Evolutionary conservation across 2,888 invertebrate species (phyloP).

Genomic region (Achlya flavicornis): DNA sequence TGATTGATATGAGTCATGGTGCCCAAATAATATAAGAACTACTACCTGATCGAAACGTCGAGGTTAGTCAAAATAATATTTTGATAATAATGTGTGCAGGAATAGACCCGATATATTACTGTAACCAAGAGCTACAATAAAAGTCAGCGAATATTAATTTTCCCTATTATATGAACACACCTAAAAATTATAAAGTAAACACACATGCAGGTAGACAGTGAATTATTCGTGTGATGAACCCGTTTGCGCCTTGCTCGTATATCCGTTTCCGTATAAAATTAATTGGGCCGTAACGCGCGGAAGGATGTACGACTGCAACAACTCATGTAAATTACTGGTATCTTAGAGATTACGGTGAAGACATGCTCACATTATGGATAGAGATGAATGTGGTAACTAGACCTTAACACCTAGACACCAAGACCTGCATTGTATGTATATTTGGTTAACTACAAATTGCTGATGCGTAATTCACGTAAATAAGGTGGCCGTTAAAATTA

Average conservation of each 20-base stretch:
- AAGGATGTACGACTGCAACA: conserved; percentile 78
- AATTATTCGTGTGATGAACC: conserved; percentile 72
- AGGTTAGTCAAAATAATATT: too few relatives aligned
- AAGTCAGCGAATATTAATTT: background rate
- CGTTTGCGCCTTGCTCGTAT: conserved; percentile 74
- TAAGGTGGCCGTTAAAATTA: too few relatives aligned
- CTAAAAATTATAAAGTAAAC: background rate
- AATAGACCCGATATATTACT: too few relatives aligned
- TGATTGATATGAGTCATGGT: too few relatives aligned
- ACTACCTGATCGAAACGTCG: too few relatives aligned
- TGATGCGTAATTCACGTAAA: too few relatives aligned
- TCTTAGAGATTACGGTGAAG: conserved; percentile 32
- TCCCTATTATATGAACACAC: background rate
- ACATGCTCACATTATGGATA: background rate
- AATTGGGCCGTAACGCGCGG: conserved; percentile 78
- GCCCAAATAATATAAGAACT: too few relatives aligned
- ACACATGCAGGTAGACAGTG: conserved; percentile 36
- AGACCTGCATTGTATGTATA: background rate
- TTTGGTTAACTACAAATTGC: too few relatives aligned
- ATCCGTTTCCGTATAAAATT: conserved; percentile 82
- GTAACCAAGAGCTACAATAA: background rate
- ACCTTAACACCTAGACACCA: background rate
- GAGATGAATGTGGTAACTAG: conserved; percentile 16
- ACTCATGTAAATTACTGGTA: conserved; percentile 76
- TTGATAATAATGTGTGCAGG: too few relatives aligned